A percentile compares a stretch with the other conserved stretches of the same genome.
Conservation (phyloP, 2,888 invertebrate genomes). For the Agrotis ipsilon region DNA sequence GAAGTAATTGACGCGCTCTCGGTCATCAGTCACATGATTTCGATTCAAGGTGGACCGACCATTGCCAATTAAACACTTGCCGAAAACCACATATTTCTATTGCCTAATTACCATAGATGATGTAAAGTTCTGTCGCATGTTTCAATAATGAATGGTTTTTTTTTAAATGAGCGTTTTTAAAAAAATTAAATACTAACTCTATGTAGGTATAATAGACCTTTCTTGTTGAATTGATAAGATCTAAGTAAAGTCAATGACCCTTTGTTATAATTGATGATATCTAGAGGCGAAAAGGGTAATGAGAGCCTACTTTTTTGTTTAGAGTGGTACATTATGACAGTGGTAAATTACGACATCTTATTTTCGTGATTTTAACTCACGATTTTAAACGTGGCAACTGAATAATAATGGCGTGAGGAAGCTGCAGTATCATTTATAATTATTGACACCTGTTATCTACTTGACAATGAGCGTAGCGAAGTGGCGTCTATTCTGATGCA, state of each 20-base stretch:
- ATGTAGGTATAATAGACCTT: too few species aligned
- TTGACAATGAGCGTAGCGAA: constrained; percentile 64
- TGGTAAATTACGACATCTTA: constrained; percentile 14
- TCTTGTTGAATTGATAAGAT: not conserved
- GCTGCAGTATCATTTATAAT: constrained; percentile 54
- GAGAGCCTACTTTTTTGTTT: too few species aligned
- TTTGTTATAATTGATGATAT: constrained; percentile 4
- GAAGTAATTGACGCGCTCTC: constrained; percentile 37
- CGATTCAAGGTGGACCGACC: constrained; percentile 75
- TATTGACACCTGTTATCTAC: constrained; percentile 52
- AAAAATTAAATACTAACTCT: not conserved
- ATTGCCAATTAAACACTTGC: constrained; percentile 51
- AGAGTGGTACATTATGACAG: too few species aligned
- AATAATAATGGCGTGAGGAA: constrained; percentile 56
- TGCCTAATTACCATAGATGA: constrained; percentile 20
- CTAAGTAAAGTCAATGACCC: constrained; percentile 7
- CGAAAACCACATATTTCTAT: constrained; percentile 42
- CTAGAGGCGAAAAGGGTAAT: too few species aligned
- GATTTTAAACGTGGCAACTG: constrained; percentile 36
- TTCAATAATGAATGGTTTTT: not conserved
- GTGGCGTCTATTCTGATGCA: constrained; percentile 77
- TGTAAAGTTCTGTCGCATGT: not conserved
- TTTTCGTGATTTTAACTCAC: constrained; percentile 60
- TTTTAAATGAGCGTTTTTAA: not conserved
- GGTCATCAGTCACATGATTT: constrained; percentile 75